Evolutionary conservation across 2,113 vertebrate genomes (phyloP), one percentile per base, ranked within the genome.

Genomic region (Picathartes gymnocephalus): DNA sequence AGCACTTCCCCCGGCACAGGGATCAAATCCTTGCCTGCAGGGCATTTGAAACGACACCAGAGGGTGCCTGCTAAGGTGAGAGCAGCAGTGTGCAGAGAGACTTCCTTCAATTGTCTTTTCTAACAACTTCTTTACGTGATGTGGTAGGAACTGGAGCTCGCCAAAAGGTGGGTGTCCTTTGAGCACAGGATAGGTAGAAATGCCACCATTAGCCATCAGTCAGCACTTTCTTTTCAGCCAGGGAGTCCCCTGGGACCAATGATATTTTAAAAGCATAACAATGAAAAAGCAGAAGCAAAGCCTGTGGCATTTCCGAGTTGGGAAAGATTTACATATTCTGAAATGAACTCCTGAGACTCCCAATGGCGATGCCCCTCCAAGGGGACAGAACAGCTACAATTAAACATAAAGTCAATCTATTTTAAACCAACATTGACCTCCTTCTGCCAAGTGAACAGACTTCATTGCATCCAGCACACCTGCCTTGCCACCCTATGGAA

Each of bases 221-320:
- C 92, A 94, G 93, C 94, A 95, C 58, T 96, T 97, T 96, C 61
- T 96, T 97, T 95, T 96, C 76, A 92, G 48, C 14, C 92, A 96
- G 76, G 47, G 70, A 92, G 93, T 96, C 95, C 95, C 97, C 76
- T 51, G 93, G 92, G 88, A 91, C 84, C 44, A 84, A 65, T 82
- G 91, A 84, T 95, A 92, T 92, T 96, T 96, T 96, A 92, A 96
- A 96, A 95, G 92, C 82, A 54, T 82, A 95, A 93, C 65, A 96
- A 51, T 69, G 79, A 95, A 95, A 96, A 96, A 96, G 95, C 93
- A 95, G 90, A 97, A 97, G 93, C 81, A 92, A 86, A 95, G 90
- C 80, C 93, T 9, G 42, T 78, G 87, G 84, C 88, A 86, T 90
- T 96, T 95, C 62, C 5, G 15, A 1, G 4, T 58, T 93, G 88